phyloP scores from a whole-genome alignment of 2,797 vertebrate species.

The Periparus ater region DNA sequence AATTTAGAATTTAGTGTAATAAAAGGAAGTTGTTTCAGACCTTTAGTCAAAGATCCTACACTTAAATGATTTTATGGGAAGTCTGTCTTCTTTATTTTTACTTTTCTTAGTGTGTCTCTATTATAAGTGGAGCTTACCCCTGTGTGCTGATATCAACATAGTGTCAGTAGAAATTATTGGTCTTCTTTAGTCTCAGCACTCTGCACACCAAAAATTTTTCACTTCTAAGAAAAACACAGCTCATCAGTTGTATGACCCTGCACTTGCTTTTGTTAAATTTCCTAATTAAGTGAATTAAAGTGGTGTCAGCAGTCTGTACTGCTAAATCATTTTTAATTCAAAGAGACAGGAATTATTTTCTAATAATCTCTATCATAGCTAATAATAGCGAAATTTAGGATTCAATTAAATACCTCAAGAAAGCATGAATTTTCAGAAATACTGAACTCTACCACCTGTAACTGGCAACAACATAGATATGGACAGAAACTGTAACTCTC shows the following conservation, averaged over 20 bases:
- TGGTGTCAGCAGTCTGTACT: neutral
- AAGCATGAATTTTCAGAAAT: neutral
- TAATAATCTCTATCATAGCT: neutral
- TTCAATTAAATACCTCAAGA: neutral
- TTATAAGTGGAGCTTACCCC: neutral
- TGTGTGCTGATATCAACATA: neutral
- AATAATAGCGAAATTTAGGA: neutral
- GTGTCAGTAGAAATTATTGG: neutral
- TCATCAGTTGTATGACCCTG: neutral
- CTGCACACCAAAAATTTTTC: neutral
- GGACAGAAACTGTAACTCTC: neutral
- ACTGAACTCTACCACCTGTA: neutral
- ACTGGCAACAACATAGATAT: neutral
- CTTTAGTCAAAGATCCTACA: neutral
- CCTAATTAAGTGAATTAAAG: neutral
- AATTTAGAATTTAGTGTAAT: neutral
- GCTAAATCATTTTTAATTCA: constrained; percentile 5
- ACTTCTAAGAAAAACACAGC: neutral
- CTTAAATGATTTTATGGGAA: neutral
- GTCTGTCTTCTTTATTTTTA: neutral
- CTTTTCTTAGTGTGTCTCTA: neutral
- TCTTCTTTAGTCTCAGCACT: neutral
- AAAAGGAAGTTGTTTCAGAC: neutral
- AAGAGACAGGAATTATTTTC: neutral
- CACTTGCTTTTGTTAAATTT: neutral